These are phyloP conservation scores for Drosophila kohkoa DNA, from an alignment of 1,140 invertebrate genomes.

Conservation along the genomic window DNA sequence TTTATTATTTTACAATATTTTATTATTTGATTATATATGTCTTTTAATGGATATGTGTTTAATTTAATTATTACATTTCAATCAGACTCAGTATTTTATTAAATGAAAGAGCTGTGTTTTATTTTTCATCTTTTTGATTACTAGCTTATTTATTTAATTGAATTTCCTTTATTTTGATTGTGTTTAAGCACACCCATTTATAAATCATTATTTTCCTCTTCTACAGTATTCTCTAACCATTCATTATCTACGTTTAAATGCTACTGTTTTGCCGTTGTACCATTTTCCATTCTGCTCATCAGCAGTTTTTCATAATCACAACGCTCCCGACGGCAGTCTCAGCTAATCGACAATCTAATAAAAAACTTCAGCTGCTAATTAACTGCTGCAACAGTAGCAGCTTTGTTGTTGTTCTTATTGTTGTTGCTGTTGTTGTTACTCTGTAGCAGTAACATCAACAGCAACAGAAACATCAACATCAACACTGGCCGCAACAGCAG, in stretches of 20 bases:
- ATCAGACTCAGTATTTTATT: no score
- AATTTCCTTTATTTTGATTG: no score
- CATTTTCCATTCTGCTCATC: constrained; percentile 12
- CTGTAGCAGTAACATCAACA: background rate
- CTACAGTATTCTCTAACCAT: no score
- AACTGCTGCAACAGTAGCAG: constrained; percentile 31
- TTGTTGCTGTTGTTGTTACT: background rate
- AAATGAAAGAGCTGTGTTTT: no score
- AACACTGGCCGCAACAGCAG: constrained; percentile 31
- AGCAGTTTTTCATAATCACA: constrained; percentile 11
- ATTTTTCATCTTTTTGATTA: no score
- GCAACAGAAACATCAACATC: constrained; percentile 23
- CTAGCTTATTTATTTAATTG: no score
- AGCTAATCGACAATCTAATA: constrained; percentile 48
- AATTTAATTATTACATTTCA: no score
- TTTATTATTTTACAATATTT: no score
- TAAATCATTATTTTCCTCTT: no score
- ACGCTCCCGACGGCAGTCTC: background rate
- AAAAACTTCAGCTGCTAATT: constrained; percentile 48
- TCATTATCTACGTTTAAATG: background rate
- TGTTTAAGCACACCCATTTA: no score
- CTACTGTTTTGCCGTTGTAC: background rate
- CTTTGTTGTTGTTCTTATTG: background rate
- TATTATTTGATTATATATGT: no score
- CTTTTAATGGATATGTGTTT: no score